Conservation (phyloP, 2,113 vertebrate species). For the Oryzias curvinotus region DNA sequence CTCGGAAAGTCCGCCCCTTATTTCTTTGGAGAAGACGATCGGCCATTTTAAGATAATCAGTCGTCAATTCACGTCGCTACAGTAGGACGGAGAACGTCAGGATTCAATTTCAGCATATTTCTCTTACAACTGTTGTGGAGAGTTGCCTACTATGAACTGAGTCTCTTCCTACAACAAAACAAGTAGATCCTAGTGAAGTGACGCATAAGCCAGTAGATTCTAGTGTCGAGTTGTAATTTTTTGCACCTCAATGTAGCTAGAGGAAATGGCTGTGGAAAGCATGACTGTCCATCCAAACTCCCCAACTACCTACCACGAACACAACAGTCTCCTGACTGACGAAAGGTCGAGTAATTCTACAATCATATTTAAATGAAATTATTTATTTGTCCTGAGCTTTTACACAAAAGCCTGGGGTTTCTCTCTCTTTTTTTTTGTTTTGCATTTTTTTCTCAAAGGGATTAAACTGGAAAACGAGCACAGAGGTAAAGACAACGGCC, state of each 20-base stretch:
- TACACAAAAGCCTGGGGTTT: conserved; percentile 78
- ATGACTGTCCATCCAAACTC: conserved; percentile 90
- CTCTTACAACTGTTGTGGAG: conserved; percentile 82
- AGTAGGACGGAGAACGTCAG: conserved; percentile 83
- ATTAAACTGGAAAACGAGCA: conserved; percentile 84
- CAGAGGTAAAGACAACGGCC: conserved; percentile 81
- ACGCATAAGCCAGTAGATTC: conserved; percentile 83
- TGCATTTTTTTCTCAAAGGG: conserved; percentile 75
- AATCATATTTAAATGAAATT: conserved; percentile 84
- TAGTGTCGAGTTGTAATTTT: conserved; percentile 80
- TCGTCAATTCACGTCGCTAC: conserved; percentile 83
- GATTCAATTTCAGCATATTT: conserved; percentile 81
- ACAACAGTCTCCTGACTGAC: conserved; percentile 89
- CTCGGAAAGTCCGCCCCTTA: conserved; percentile 51
- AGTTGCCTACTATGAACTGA: conserved; percentile 83
- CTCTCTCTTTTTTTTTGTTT: conserved; percentile 58
- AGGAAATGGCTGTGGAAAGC: conserved; percentile 92
- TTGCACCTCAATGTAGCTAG: conserved; percentile 83
- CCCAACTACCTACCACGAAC: conserved; percentile 87
- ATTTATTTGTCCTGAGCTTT: conserved; percentile 85
- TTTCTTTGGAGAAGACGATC: conserved; percentile 67
- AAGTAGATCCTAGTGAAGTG: conserved; percentile 84
- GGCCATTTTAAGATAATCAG: conserved; percentile 83
- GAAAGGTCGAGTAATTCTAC: conserved; percentile 91
- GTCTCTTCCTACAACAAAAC: conserved; percentile 80